Evolutionary conservation across 2,888 invertebrate genomes (phyloP), one percentile per base, ranked within the genome.

Genomic region (Nymphalis polychloros): DNA sequence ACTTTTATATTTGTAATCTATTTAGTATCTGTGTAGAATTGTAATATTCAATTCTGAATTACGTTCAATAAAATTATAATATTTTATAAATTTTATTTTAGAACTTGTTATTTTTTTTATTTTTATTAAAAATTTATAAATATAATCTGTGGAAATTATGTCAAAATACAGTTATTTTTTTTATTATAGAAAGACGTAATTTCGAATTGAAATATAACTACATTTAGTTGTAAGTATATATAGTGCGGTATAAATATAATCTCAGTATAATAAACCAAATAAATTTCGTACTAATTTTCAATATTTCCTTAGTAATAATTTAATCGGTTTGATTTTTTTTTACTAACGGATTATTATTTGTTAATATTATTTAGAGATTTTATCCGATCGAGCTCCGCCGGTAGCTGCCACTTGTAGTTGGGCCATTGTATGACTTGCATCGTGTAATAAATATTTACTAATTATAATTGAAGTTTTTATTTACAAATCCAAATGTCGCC

Each of bases 291-390:
- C 70, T 73, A 73, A 71, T 72, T 67, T 52, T 72, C 64, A 64
- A 63, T 72, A 8, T 70, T 68, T 70, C 47, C 48, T 61, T 65
- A 69, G 63, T 73, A 66, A 66, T 73, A 64, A 68, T 71, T 69
- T 73, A 68, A 73, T 74, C 72, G 71, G 70, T 76, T 75, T 65
- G 72, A 72, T 67, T 69, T 74, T 69, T 74, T 74, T 71, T 65
- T 63, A 73, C 72, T 74, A 74, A 73, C 70, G 61, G 67, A 72
- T 74, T 73, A 75, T 75, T 74, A 73, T 75, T 74, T 77, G 77
- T 79, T 79, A 79, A 74, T 75, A 75, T 77, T 76, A 74, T 78
- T 74, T 70, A 31, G 68, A 78, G 70, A 76, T 78, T 79, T 76
- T 77, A 77, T 77, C 73, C 52, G 64, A 53, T 69, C 49, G 64